These are phyloP conservation scores for Tenodera sinensis DNA, from an alignment of 2,888 invertebrate genomes.

Conservation along the genomic window DNA sequence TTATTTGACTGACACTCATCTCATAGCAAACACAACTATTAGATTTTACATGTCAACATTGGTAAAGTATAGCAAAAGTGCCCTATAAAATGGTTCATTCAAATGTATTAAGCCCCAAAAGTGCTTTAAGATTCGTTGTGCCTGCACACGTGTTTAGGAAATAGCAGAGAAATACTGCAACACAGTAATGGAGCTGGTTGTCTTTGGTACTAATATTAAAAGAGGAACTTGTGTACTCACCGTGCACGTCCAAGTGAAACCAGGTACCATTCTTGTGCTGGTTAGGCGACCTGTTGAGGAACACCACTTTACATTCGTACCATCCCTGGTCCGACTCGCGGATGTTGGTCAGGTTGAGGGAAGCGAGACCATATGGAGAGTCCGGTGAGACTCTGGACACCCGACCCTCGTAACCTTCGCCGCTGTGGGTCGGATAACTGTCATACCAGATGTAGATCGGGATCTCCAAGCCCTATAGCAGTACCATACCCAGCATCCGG, in stretches of 20 bases:
- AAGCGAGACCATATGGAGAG: slow-evolving; percentile 86
- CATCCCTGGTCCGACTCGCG: slow-evolving; percentile 92
- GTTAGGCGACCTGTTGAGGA: slow-evolving; percentile 90
- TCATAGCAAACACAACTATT: too few relatives aligned
- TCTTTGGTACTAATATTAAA: too few relatives aligned
- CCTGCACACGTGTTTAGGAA: too few relatives aligned
- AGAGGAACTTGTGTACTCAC: slow-evolving; percentile 43
- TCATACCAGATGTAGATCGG: slow-evolving; percentile 98
- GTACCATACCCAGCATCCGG: slow-evolving; percentile 33
- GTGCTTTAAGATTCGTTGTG: too few relatives aligned
- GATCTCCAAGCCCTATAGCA: slow-evolving; percentile 83
- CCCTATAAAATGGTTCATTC: too few relatives aligned
- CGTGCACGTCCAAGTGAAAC: slow-evolving; percentile 96
- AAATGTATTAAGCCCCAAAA: too few relatives aligned
- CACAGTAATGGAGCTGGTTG: too few relatives aligned
- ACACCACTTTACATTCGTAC: slow-evolving; percentile 93
- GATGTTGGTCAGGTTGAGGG: slow-evolving; percentile 93
- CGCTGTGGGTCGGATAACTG: slow-evolving; percentile 95
- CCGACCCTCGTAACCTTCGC: slow-evolving; percentile 88
- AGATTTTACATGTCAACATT: too few relatives aligned
- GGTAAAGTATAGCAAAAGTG: too few relatives aligned
- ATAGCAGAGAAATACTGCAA: too few relatives aligned
- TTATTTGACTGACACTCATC: too few relatives aligned
- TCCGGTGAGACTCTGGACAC: slow-evolving; percentile 85
- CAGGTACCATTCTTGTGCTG: slow-evolving; percentile 93